Base-by-base conservation (phyloP, 2,113 vertebrate genomes). In the Zosterops japonicus region DNA sequence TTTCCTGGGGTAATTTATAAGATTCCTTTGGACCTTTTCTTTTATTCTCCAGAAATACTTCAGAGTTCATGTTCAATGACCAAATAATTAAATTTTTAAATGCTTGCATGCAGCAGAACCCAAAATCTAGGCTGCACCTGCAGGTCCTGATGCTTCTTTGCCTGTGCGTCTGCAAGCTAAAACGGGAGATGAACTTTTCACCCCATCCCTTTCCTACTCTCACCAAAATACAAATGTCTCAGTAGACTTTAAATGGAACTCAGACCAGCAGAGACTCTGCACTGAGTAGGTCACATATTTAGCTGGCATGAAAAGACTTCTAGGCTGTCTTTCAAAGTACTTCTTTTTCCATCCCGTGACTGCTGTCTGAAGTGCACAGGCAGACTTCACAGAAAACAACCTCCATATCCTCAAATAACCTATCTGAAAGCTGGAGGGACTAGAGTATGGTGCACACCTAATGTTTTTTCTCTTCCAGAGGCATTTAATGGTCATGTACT, bases 211-310 rank as follows among this genome's bases (percentile, higher is more conserved):
- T 81, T 86, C 20, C 2, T 41, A 39, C 79, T 78, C 71, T 59
- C 39, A 75, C 64, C 3, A 29, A 93, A 90, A 86, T 74, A 93
- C 76, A 84, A 93, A 36, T 2, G 86, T 94, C 93, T 92, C 94
- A 17, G 90, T 59, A 92, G 92, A 96, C 71, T 90, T 92, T 86
- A 94, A 97, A 96, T 95, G 89, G 89, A 94, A 78, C 35, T 22
- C 61, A 59, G 52, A 91, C 87, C 68, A 94, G 42, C 50, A 81
- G 68, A 92, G 76, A 64, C 46, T 86, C 56, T 69, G 67, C 49
- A 77, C 31, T 1, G 1, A 88, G 82, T 24, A 85, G 57, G 55
- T 75, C n/a, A n/a, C 39, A 14, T 76, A 68, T 68, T 93, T 85
- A 72, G 63, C 21, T 88, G 71, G 42, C 52, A 78, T 68, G 27